phyloP scores from a whole-genome alignment of 2,888 invertebrate genomes.

The Coecobrya sp. region DNA sequence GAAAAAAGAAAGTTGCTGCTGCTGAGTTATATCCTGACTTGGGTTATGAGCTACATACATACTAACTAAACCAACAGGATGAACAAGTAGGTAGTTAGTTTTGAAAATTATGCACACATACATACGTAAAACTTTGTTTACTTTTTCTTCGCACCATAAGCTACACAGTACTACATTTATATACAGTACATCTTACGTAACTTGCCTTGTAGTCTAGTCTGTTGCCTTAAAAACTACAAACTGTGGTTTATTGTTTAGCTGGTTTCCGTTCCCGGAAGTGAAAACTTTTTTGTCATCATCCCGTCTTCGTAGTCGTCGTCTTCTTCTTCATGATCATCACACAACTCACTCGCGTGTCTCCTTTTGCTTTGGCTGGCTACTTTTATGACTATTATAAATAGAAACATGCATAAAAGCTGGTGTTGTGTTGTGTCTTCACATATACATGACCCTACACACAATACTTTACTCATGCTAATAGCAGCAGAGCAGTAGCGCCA shows the following conservation, averaged over 20 bases:
- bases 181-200: not conserved
- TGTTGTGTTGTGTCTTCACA: not conserved
- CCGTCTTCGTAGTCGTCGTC: not conserved
- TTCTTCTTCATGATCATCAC: not conserved
- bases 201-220: not conserved
- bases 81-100: not conserved
- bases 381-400: not conserved
- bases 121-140: slow-evolving; percentile 26
- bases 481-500: not conserved
- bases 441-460: not conserved
- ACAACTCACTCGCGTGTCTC: not conserved
- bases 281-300: slow-evolving; percentile 45
- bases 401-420: not conserved
- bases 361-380: not conserved
- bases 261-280: slow-evolving; percentile 12
- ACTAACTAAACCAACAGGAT: not conserved
- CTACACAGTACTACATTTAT: not conserved
- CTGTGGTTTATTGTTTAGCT: slow-evolving; percentile 29
- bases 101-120: slow-evolving; percentile 28
- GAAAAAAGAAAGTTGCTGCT: not conserved
- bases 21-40: not conserved
- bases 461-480: not conserved
- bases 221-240: not conserved
- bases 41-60: not conserved
- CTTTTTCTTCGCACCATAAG: slow-evolving; percentile 19